Base-by-base conservation (phyloP, 2,113 vertebrate genomes). In the Alethe castanea region DNA sequence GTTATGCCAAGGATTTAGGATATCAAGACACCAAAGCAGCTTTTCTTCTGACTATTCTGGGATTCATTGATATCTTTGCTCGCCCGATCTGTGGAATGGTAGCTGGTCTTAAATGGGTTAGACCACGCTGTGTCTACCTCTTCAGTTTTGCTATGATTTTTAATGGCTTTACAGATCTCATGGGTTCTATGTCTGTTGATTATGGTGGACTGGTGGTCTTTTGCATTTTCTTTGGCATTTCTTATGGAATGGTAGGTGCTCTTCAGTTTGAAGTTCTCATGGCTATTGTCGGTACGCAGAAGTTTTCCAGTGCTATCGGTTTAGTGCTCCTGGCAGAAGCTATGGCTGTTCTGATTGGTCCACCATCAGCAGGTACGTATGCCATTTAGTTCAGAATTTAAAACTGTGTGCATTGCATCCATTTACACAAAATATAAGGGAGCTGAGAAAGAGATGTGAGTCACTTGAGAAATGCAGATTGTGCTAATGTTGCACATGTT, bases 191-290 rank as follows among this genome's bases (percentile, higher is more conserved):
- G 22, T 94, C 98, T 67, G 47, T 57, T 9, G 97, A 98, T 94
- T 99, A 99, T 5, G 5, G 81, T 1, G 97, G 98, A 18, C 97
- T 99, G 84, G 99, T 98, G 38, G 97, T 98, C 60, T 99, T 99
- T 92, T 99, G 99, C 86, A 97, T 99, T 97, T 99, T 99, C 97
- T 99, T 99, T 36, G 99, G 99, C 89, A 96, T 99, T 95, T 99
- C 99, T 71, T 99, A 99, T 0, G 99, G 99, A 78, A 99, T 99
- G 99, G 99, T 99, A 95, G 99, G 99, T 4, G 99, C 99, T 10
- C 98, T 99, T 87, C 99, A 99, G 97, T 99, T 99, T 74, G 99
- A 99, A 97, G 99, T 99, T 85, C 98, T 99, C 78, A 99, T 99
- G 99, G 94, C 98, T n/a, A 98, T 99, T 3, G 99, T 99, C 79